phyloP scores from a whole-genome alignment of 2,113 vertebrate genomes.

The Petromus typicus region DNA sequence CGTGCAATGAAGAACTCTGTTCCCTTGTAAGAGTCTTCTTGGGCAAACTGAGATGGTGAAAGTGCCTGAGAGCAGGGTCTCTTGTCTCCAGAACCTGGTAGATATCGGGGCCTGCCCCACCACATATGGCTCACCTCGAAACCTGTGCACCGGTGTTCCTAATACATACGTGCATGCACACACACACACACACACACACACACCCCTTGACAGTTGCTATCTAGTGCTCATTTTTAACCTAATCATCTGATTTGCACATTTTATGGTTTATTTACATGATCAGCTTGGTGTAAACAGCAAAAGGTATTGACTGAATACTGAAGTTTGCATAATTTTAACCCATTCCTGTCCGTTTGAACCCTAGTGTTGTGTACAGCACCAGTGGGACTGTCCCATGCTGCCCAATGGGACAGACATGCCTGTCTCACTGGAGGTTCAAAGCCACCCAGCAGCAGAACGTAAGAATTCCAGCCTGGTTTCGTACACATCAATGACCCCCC shows the following conservation, averaged over 20 bases:
- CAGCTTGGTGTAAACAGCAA: background rate
- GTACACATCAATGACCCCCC: background rate
- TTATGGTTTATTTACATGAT: accelerated
- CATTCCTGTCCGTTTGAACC: background rate
- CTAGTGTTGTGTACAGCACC: background rate
- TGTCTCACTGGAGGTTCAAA: background rate
- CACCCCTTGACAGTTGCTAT: too few relatives aligned
- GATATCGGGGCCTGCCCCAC: accelerated
- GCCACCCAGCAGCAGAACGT: background rate
- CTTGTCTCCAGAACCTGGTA: accelerated
- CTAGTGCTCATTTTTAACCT: background rate
- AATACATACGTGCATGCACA: background rate
- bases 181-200: background rate
- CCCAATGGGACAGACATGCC: background rate
- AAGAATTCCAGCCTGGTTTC: background rate
- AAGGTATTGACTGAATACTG: accelerated
- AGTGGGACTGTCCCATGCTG: background rate
- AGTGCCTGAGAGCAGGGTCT: background rate
- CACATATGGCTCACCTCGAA: accelerated
- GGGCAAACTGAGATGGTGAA: too few relatives aligned
- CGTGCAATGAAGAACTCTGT: too few relatives aligned
- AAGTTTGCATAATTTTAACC: accelerated
- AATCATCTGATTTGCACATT: background rate
- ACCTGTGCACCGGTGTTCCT: accelerated
- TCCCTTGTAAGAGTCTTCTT: background rate